Percentiles rank a stretch among this genome's conserved stretches.
phyloP scores from a whole-genome alignment of 1,140 invertebrate species.

The Saxidomus purpurata region DNA sequence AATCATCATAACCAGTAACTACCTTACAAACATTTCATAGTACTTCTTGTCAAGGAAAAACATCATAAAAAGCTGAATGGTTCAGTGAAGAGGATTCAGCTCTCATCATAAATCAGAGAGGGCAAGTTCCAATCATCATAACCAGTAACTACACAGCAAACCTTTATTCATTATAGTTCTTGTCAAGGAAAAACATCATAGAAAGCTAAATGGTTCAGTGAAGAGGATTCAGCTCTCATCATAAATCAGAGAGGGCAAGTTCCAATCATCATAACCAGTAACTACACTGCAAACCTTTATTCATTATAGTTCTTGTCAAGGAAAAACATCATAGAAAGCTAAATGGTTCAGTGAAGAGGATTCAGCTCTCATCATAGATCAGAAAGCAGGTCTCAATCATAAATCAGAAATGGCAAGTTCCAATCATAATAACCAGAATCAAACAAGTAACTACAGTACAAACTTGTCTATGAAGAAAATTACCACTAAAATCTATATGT shows the following conservation, averaged over 20 bases:
- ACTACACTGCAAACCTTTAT: not conserved
- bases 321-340: too few species aligned
- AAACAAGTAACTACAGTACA: not conserved
- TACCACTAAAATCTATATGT: too few species aligned
- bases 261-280: not conserved
- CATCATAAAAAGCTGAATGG: not conserved
- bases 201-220: constrained; percentile 4
- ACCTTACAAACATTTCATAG: too few species aligned
- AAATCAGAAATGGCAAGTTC: too few species aligned
- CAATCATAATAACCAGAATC: not conserved
- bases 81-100: constrained; percentile 35
- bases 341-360: constrained; percentile 3
- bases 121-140: constrained; percentile 63
- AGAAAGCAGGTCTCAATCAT: too few species aligned
- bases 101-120: constrained; percentile 52
- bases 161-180: too few species aligned
- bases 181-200: too few species aligned
- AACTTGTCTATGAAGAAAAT: not conserved
- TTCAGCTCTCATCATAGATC: not conserved
- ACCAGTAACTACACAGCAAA: not conserved
- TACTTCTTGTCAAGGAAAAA: too few species aligned
- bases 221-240: constrained; percentile 5
- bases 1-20: constrained; percentile 44
- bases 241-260: too few species aligned
- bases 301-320: too few species aligned